A percentile compares a stretch with the other conserved stretches of the same genome.
Conservation (phyloP, 2,888 invertebrate genomes). For the Ectemnius continuus region DNA sequence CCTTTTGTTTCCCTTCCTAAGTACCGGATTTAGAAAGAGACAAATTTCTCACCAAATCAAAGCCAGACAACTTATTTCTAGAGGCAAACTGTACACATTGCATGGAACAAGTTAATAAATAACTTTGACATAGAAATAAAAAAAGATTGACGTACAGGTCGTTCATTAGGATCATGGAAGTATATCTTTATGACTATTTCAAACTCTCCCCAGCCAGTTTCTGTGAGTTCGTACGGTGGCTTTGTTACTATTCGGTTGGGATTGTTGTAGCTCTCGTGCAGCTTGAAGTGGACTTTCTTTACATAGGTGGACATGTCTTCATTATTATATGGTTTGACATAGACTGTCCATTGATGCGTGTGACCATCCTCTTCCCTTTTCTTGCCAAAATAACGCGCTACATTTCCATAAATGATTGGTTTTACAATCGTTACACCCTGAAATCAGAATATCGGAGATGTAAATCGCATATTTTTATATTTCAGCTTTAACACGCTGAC, state of each 20-base stretch:
- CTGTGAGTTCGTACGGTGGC: conserved; percentile 97
- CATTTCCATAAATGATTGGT: conserved; percentile 97
- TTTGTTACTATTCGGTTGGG: conserved; percentile 95
- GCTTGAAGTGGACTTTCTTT: conserved; percentile 97
- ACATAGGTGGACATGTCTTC: conserved; percentile 97
- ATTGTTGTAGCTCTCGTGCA: conserved; percentile 98
- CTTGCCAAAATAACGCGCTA: conserved; percentile 96
- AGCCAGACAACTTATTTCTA: too few species aligned
- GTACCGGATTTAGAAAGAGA: too few species aligned
- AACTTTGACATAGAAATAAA: too few species aligned
- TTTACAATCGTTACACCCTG: conserved; percentile 94
- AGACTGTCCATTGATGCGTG: conserved; percentile 99
- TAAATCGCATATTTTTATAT: too few species aligned
- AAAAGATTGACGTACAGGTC: conserved; percentile 84
- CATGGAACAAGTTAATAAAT: too few species aligned
- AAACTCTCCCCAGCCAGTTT: conserved; percentile 99
- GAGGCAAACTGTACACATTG: too few species aligned
- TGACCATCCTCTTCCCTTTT: conserved; percentile 98
- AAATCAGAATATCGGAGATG: too few species aligned
- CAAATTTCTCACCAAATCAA: too few species aligned
- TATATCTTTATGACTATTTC: conserved; percentile 98
- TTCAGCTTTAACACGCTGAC: too few species aligned
- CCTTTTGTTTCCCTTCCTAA: too few species aligned
- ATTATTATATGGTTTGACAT: conserved; percentile 94
- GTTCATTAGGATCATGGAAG: conserved; percentile 97